phyloP scores from a whole-genome alignment of 2,113 vertebrate genomes.

The Mionectes macconnelli region DNA sequence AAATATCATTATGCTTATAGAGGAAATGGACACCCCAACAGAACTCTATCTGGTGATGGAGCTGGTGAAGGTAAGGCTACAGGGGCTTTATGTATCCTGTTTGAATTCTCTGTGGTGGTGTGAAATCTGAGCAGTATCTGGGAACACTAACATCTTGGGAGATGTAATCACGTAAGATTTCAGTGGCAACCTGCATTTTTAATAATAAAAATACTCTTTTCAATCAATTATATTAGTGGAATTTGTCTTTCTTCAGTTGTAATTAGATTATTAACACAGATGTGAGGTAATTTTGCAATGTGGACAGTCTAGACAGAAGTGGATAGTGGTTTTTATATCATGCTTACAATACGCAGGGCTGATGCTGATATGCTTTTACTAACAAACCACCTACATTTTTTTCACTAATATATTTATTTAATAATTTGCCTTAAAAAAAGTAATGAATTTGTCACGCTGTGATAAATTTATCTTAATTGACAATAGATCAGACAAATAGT shows the following conservation, averaged over 20 bases:
- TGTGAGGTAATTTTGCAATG: not conserved
- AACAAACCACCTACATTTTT: not conserved
- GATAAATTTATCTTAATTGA: not conserved
- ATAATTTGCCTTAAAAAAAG: not conserved
- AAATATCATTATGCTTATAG: slow-evolving; percentile 96
- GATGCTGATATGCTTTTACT: not conserved
- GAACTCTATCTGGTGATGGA: slow-evolving; percentile 98
- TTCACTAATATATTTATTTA: not conserved
- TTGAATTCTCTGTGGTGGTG: not conserved
- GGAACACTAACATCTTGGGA: not conserved
- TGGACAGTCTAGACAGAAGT: not conserved
- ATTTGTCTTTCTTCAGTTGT: not conserved
- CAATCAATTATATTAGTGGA: not conserved
- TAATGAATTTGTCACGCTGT: not conserved
- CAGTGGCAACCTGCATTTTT: not conserved
- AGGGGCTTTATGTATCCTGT: not conserved
- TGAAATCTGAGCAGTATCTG: not conserved
- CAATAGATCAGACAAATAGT: not conserved
- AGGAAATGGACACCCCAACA: slow-evolving; percentile 91
- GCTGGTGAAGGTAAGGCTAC: slow-evolving; percentile 86
- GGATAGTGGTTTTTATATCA: not conserved
- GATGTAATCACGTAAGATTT: not conserved
- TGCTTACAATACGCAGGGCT: not conserved
- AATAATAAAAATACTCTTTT: not conserved
- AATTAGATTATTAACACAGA: not conserved